Evolutionary conservation across 2,888 invertebrate genomes (phyloP), one percentile per base, ranked within the genome.

Genomic region (Zelleria hepariella): DNA sequence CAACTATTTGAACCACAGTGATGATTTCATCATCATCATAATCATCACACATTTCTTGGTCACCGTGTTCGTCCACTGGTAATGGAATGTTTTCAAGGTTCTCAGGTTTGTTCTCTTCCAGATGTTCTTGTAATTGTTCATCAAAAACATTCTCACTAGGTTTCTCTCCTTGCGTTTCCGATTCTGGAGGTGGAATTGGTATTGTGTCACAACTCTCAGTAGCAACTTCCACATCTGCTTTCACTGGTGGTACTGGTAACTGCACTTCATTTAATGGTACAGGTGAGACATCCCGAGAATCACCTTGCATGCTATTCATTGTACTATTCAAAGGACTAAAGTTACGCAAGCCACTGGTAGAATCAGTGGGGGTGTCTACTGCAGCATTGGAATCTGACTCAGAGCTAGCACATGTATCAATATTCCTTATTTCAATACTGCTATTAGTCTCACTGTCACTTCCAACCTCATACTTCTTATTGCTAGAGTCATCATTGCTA

Each of bases 401-500:
- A 26, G 89, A 89, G 59, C 86, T 81, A 20, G 78, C 82, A 76
- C 83, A 78, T 6, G 82, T 81, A 67, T 89, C 89, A 48, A 82
- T 72, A 51, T 80, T 75, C 67, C 81, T 83, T 62, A 84, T 80
- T 69, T 88, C 86, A 64, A 87, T 63, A 70, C 85, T 89, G 67
- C 86, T 87, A 60, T 80, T 87, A 32, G 86, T 88, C 77, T 89
- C 90, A 78, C 88, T 88, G 61, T 89, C 87, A 78, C 87, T 88
- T 42, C 88, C 80, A 62, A 82, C 63, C 58, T 89, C 89, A 72
- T 76, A 81, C 67, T 85, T 86, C 63, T 74, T 85, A 61, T 68
- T 65, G 48, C 77, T 75, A 47, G 70, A 67, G 23, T 83, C 82
- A 66, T 84, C 86, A 74, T 72, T 86, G 63, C 82, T 83, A 62